Percentiles rank a stretch among this genome's conserved stretches.
Evolutionary conservation across 1,140 invertebrate genomes (phyloP).

Genomic region (Phymorhynchus buccinoides): DNA sequence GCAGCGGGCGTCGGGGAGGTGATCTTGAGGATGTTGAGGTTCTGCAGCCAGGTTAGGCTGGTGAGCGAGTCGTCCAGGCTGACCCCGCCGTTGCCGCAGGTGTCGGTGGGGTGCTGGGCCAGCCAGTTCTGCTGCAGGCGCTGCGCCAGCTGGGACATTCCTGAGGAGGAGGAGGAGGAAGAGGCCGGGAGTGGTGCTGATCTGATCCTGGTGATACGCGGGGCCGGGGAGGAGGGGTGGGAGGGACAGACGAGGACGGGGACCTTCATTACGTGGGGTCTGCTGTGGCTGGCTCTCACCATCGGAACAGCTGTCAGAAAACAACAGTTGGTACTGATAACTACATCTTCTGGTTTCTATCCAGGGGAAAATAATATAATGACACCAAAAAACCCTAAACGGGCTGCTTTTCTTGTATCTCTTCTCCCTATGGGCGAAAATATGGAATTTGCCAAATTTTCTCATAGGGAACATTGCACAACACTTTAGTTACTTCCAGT

Average conservation of each 20-base stretch:
- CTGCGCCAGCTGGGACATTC: slow-evolving; percentile 56
- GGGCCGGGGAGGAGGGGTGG: not conserved
- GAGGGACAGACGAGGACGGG: slow-evolving; percentile 24
- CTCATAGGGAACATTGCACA: too few relatives aligned
- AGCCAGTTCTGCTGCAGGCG: slow-evolving; percentile 72
- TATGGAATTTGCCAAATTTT: too few relatives aligned
- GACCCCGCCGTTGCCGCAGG: slow-evolving; percentile 57
- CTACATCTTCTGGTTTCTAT: too few relatives aligned
- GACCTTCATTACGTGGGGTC: slow-evolving; percentile 30
- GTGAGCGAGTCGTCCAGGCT: slow-evolving; percentile 79
- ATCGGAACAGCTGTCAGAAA: not conserved
- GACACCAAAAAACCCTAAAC: too few relatives aligned
- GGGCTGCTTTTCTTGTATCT: too few relatives aligned
- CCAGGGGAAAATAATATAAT: too few relatives aligned
- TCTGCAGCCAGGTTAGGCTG: slow-evolving; percentile 90
- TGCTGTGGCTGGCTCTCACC: not conserved
- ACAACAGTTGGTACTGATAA: not conserved
- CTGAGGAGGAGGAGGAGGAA: not conserved
- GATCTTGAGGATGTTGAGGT: slow-evolving; percentile 85
- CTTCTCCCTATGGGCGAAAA: too few relatives aligned
- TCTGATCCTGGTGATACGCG: not conserved
- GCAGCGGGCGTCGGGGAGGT: slow-evolving; percentile 79
- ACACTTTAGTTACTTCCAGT: too few relatives aligned
- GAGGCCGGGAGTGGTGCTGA: slow-evolving; percentile 39
- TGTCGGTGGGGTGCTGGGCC: slow-evolving; percentile 66